Base-by-base conservation (phyloP, 2,797 vertebrate species). In the Betta splendens region DNA sequence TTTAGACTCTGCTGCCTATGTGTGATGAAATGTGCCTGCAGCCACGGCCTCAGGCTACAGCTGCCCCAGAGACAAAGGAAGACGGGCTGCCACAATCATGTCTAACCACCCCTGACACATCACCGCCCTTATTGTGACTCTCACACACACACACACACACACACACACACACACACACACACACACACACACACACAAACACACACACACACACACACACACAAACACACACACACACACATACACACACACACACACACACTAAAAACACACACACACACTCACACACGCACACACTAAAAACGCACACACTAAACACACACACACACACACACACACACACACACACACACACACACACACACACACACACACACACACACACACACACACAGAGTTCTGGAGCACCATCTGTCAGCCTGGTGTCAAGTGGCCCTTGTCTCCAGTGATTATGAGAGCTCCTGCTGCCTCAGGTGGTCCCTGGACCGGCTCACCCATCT, bases 351-450 rank as follows among this genome's bases (percentile, higher is more conserved):
- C 20, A 44, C 35, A 73, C 39, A 56, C 54, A 42, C 68, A 54
- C 51, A 57, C 28, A 64, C 56, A 48, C 47, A 54, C 54, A 52
- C 47, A 33, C 59, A 57, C 53, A 51, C 28, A 46, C 20, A 49
- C 47, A 54, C 21, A 54, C 21, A 53, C 31, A 40, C 52, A 77
- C 48, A 70, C 72, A 67, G 64, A 78, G 69, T 66, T 53, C 75
- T 75, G 74, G 67, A 74, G 75, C 79, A 84, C 88, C 87, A 89
- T 89, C 88, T 91, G 90, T 87, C 84, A 86, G 69, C 57, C 84
- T 74, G 88, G 90, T 91, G 90, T 92, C 91, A 90, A 90, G 92
- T 92, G 89, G 87, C 88, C 75, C 89, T 90, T 86, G 85, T 91
- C 89, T 89, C 81, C 84, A 86, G 66, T 90, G 89, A 91, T 92